phyloP scores from a whole-genome alignment of 2,113 vertebrate species.

The Halcyon senegalensis region DNA sequence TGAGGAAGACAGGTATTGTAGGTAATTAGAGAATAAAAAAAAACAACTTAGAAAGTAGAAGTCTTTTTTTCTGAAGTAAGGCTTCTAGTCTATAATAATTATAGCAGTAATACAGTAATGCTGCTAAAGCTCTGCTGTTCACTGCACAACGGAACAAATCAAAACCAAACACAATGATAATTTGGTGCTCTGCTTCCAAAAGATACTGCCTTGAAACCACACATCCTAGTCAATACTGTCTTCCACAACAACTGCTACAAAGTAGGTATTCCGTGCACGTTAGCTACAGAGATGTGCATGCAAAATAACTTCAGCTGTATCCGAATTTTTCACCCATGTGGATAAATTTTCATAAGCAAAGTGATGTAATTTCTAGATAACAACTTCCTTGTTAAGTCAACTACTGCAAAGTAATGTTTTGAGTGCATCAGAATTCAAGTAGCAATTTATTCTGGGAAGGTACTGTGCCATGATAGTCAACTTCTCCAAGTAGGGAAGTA shows the following conservation, averaged over 20 bases:
- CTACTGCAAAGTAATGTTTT: background rate
- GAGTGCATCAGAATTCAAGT: background rate
- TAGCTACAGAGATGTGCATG: background rate
- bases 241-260: background rate
- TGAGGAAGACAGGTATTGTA: background rate
- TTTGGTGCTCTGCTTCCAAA: background rate
- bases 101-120: background rate
- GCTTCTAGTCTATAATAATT: background rate
- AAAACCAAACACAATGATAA: background rate
- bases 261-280: fast-evolving
- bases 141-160: background rate
- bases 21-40: background rate
- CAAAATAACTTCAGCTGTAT: background rate
- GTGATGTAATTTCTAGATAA: background rate
- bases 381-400: background rate
- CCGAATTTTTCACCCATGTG: background rate
- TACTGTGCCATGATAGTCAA: background rate
- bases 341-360: background rate
- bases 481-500: background rate
- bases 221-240: background rate
- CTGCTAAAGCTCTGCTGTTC: background rate
- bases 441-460: background rate
- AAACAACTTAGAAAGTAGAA: background rate
- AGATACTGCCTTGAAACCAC: background rate
- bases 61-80: background rate